A percentile compares a stretch with the other conserved stretches of the same genome.
These are phyloP conservation scores for Nasonia oneida DNA, from an alignment of 2,888 invertebrate species.

Conservation along the genomic window DNA sequence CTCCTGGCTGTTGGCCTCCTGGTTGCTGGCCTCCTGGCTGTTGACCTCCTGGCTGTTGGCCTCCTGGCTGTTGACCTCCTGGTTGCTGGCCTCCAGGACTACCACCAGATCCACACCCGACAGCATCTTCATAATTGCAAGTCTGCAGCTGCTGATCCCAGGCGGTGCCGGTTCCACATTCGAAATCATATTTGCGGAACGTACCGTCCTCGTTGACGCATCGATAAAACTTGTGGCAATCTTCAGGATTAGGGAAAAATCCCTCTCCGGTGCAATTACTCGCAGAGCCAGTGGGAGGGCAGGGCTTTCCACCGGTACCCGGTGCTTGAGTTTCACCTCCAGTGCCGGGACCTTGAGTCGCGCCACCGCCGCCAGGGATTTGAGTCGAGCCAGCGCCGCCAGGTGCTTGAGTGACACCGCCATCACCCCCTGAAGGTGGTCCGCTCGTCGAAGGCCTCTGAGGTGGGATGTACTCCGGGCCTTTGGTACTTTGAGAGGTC, in stretches of 20 bases:
- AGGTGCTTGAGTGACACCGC: background rate
- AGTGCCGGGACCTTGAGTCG: slow-evolving; percentile 29
- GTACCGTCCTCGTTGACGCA: slow-evolving; percentile 84
- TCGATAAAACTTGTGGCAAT: slow-evolving; percentile 88
- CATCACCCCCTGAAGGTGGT: slow-evolving; percentile 16
- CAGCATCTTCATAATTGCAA: slow-evolving; percentile 83
- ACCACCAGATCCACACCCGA: slow-evolving; percentile 69
- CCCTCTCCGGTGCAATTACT: slow-evolving; percentile 81
- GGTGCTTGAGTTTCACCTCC: slow-evolving; percentile 42
- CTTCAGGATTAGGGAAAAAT: slow-evolving; percentile 84
- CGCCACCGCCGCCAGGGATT: background rate
- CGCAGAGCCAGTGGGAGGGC: slow-evolving; percentile 48
- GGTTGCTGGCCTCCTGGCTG: background rate
- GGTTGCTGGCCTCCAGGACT: background rate
- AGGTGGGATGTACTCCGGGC: slow-evolving; percentile 54
- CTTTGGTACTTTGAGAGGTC: slow-evolving; percentile 49
- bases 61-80: too few relatives aligned
- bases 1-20: background rate
- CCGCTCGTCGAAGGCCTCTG: slow-evolving; percentile 33
- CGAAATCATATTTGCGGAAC: slow-evolving; percentile 81
- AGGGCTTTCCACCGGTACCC: slow-evolving; percentile 52
- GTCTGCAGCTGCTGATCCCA: slow-evolving; percentile 84
- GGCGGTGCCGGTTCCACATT: slow-evolving; percentile 84
- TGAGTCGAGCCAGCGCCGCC: background rate
- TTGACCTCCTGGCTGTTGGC: background rate